phyloP scores from a whole-genome alignment of 2,888 invertebrate genomes.

The Mythimna impura region DNA sequence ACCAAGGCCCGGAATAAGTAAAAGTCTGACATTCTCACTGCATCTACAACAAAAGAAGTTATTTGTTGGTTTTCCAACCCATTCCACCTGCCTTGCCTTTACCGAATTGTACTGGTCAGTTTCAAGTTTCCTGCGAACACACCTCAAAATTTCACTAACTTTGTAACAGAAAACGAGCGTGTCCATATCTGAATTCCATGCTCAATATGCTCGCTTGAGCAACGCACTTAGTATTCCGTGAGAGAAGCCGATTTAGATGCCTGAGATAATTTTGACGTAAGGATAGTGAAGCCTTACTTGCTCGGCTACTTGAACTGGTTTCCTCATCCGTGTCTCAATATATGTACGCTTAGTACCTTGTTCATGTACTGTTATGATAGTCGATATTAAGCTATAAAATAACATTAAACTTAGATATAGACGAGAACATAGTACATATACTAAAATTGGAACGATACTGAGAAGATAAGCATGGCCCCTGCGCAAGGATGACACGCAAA shows the following conservation, averaged over 20 bases:
- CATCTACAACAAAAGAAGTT: no score
- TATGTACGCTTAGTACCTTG: conserved; percentile 4
- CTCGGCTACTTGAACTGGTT: conserved; percentile 40
- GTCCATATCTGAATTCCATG: conserved; percentile 21
- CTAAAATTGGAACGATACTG: no score
- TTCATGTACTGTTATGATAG: not conserved
- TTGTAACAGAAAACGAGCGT: conserved; percentile 4
- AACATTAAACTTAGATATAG: not conserved
- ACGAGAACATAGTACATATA: no score
- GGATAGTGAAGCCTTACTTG: conserved; percentile 38
- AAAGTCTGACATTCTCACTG: no score
- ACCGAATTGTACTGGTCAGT: not conserved
- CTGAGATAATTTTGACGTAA: conserved; percentile 54
- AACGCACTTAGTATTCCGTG: conserved; percentile 52
- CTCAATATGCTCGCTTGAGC: conserved; percentile 43
- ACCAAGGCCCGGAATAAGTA: no score
- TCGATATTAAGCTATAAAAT: not conserved
- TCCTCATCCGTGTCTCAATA: conserved; percentile 51
- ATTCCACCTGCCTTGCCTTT: no score
- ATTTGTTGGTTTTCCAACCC: no score
- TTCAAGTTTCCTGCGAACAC: not conserved
- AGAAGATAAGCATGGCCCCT: no score
- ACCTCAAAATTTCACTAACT: not conserved
- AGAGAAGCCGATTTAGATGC: conserved; percentile 50
- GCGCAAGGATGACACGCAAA: no score